phyloP scores from a whole-genome alignment of 2,888 invertebrate species.

The Caenorhabditis afra region DNA sequence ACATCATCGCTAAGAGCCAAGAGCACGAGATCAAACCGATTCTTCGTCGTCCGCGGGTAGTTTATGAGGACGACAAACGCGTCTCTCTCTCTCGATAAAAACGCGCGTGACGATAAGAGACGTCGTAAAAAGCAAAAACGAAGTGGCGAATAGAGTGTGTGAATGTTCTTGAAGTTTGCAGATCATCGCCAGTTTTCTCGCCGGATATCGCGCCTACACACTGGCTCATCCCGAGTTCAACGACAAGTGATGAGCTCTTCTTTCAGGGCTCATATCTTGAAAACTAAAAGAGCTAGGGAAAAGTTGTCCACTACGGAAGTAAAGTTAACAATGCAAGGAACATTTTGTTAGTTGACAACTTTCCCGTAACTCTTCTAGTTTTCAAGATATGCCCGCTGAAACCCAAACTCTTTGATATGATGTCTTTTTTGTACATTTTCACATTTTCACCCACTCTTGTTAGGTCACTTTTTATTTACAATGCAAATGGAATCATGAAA shows the following conservation, averaged over 20 bases:
- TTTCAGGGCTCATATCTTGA: no score
- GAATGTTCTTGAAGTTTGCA: constrained; percentile 29
- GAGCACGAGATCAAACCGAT: constrained; percentile 32
- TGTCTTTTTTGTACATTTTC: no score
- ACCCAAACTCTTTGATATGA: no score
- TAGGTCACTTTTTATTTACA: background rate
- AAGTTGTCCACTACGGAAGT: no score
- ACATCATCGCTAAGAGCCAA: constrained; percentile 14
- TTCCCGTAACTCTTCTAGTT: no score
- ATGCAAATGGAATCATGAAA: no score
- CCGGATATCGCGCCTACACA: constrained; percentile 64
- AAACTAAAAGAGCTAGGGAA: no score
- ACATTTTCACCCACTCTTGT: no score
- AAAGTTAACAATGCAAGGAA: no score
- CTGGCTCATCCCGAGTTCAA: constrained; percentile 56
- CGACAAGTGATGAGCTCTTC: constrained; percentile 27
- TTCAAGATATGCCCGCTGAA: no score
- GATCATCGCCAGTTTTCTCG: constrained; percentile 66
- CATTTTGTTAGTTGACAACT: no score
- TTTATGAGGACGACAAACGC: constrained; percentile 1
- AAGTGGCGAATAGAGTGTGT: no score
- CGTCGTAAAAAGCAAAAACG: background rate
- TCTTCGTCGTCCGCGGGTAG: background rate
- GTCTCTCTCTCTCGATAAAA: constrained; percentile 34
- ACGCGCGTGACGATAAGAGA: constrained; percentile 15